Evolutionary conservation across 2,888 invertebrate species (phyloP).

Genomic region (Beris morrisii): DNA sequence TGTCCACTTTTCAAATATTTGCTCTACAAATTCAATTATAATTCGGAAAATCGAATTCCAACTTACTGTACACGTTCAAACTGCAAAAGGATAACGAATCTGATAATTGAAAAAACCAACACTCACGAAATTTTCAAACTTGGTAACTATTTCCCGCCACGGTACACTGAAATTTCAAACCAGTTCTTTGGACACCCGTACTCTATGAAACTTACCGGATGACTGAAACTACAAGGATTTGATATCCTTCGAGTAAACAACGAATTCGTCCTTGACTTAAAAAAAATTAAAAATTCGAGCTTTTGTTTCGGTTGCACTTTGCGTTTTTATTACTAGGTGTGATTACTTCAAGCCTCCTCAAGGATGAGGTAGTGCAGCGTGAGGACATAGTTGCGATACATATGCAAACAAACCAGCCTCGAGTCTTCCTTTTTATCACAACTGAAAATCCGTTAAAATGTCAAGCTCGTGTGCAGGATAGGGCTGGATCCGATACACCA

Average conservation of each 20-base stretch:
- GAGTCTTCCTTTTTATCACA: background rate
- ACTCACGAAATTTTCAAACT: no score
- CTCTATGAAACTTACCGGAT: slow-evolving; percentile 9
- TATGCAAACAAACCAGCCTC: slow-evolving; percentile 8
- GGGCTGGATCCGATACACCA: background rate
- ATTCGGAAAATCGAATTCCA: background rate
- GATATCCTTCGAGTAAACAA: slow-evolving; percentile 7
- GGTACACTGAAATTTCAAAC: no score
- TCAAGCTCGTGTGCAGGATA: slow-evolving; percentile 16
- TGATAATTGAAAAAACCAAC: no score
- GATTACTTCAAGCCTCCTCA: no score
- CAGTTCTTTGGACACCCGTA: background rate
- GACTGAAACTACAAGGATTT: slow-evolving; percentile 18
- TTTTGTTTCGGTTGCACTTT: slow-evolving; percentile 1
- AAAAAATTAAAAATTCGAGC: slow-evolving; percentile 1
- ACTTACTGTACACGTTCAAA: background rate
- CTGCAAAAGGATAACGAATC: no score
- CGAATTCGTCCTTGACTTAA: slow-evolving; percentile 4
- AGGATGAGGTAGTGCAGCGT: no score
- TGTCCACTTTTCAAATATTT: slow-evolving; percentile 11
- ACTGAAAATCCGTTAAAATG: background rate
- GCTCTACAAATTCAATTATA: slow-evolving; percentile 16
- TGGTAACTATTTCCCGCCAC: no score
- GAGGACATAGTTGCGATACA: no score
- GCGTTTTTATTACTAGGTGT: background rate